Evolutionary conservation across 1,140 invertebrate species (phyloP).

Genomic region (Halictus rubicundus): DNA sequence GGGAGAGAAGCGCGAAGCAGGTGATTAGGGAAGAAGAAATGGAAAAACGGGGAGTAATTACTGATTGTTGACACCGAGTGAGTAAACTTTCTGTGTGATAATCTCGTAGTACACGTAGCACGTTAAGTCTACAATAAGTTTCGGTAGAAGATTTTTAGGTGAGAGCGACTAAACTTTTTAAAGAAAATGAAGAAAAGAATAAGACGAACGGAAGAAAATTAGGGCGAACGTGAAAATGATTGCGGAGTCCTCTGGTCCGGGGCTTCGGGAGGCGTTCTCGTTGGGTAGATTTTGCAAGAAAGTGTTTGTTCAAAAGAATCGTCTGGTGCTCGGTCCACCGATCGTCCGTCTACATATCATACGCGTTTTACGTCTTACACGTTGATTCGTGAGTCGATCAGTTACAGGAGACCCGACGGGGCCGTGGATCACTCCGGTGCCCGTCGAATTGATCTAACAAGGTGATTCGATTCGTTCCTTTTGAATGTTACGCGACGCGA

Average conservation of each 20-base stretch:
- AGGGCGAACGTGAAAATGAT: constrained; percentile 45
- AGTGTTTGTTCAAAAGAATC: constrained; percentile 35
- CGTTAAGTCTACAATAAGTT: constrained; percentile 67
- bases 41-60: constrained; percentile 61
- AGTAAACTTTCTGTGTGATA: constrained; percentile 79
- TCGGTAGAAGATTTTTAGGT: constrained; percentile 58
- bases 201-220: constrained; percentile 6
- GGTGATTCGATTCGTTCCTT: constrained; percentile 34
- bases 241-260: constrained; percentile 37
- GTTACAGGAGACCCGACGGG: constrained; percentile 53
- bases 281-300: constrained; percentile 5
- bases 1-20: constrained; percentile 19
- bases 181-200: constrained; percentile 20
- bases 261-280: constrained; percentile 63
- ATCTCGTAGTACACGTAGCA: constrained; percentile 74
- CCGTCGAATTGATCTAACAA: constrained; percentile 40
- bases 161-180: constrained; percentile 53
- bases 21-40: constrained; percentile 51
- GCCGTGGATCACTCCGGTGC: constrained; percentile 75
- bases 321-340: neutral
- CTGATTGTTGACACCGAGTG: constrained; percentile 78
- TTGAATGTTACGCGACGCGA: neutral
- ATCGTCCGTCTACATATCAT: constrained; percentile 56
- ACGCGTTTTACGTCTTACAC: constrained; percentile 30
- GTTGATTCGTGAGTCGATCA: constrained; percentile 42